Evolutionary conservation across 2,113 vertebrate species (phyloP).

Genomic region (Albula glossodonta): DNA sequence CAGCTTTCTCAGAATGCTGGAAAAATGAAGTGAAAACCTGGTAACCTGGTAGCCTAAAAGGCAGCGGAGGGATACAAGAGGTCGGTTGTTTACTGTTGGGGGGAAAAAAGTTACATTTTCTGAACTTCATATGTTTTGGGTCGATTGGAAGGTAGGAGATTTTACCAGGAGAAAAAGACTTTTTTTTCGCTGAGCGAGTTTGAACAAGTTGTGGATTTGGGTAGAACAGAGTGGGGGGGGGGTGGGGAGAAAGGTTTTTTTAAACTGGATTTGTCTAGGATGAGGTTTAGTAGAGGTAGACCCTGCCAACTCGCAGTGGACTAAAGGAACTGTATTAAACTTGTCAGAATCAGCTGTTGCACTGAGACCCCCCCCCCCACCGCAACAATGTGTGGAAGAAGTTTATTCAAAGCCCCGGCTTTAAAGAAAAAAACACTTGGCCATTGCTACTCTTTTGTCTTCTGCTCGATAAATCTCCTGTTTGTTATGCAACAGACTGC

Average conservation of each 20-base stretch:
- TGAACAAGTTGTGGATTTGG: constrained; percentile 45
- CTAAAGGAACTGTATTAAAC: constrained; percentile 36
- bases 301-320: constrained; percentile 42
- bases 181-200: constrained; percentile 31
- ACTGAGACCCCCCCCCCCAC: constrained; percentile 2
- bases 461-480: constrained; percentile 29
- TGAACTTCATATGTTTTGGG: too few relatives aligned
- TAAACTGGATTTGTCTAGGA: constrained; percentile 34
- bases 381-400: constrained; percentile 14
- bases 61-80: too few relatives aligned
- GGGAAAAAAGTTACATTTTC: neutral
- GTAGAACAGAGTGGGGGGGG: neutral
- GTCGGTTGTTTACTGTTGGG: too few relatives aligned
- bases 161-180: neutral
- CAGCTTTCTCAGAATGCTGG: neutral
- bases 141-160: neutral
- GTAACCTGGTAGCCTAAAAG: neutral
- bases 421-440: constrained; percentile 20
- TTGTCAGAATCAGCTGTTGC: constrained; percentile 50
- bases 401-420: constrained; percentile 9
- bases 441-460: constrained; percentile 35
- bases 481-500: constrained; percentile 12
- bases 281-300: constrained; percentile 23
- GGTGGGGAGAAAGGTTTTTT: constrained; percentile 20
- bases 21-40: neutral